These are phyloP conservation scores for Corythucha ciliata DNA, from an alignment of 2,888 invertebrate genomes.

Conservation along the genomic window DNA sequence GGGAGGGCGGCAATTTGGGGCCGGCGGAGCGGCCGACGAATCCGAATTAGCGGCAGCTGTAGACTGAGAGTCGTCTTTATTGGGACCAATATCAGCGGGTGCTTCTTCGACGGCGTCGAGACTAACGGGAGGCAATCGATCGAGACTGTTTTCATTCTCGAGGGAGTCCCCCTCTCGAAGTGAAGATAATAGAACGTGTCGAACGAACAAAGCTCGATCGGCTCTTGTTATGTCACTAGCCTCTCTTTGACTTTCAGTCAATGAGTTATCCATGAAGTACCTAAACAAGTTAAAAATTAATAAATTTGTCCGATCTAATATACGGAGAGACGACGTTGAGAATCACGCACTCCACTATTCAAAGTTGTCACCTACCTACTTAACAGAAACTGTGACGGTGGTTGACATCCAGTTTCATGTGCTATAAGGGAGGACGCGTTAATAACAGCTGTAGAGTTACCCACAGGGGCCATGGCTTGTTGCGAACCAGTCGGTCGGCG, in stretches of 20 bases:
- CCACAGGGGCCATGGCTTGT: constrained; percentile 39
- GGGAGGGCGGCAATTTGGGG: constrained; percentile 7
- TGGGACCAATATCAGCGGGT: too few species aligned
- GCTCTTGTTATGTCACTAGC: constrained; percentile 50
- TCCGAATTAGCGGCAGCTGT: constrained; percentile 5
- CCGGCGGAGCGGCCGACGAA: constrained; percentile 3
- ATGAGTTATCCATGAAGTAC: constrained; percentile 49
- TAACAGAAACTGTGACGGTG: constrained; percentile 44
- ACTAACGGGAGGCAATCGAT: too few species aligned
- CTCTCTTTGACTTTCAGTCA: constrained; percentile 50
- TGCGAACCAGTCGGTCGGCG: constrained; percentile 49
- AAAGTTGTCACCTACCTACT: constrained; percentile 41
- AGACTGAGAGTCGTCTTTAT: not conserved
- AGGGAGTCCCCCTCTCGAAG: constrained; percentile 23
- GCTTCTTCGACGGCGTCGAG: too few species aligned
- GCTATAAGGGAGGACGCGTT: too few species aligned
- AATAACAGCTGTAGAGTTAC: constrained; percentile 43
- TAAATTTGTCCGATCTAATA: not conserved
- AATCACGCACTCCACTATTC: too few species aligned
- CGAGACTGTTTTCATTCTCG: too few species aligned
- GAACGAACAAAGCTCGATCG: constrained; percentile 58
- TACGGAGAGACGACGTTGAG: constrained; percentile 1
- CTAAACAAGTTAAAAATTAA: constrained; percentile 41
- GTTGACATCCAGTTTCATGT: too few species aligned
- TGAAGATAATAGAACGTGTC: constrained; percentile 52